Evolutionary conservation across 92 coral and sea anemone genomes (phyloP).

Genomic region (Nematostella vectensis): DNA sequence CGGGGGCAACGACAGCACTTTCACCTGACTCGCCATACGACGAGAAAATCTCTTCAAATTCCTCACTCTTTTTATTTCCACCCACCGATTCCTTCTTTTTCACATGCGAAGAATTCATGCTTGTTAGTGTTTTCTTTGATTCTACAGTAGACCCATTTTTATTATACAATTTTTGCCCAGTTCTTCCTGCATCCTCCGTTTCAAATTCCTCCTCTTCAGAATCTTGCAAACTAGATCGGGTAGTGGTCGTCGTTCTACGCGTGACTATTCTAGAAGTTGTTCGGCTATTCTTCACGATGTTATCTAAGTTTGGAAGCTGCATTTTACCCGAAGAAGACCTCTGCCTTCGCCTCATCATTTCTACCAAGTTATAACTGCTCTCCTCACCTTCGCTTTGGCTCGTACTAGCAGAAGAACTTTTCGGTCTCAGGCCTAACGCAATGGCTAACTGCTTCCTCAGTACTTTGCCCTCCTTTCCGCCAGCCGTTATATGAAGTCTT

Average conservation of each 20-base stretch:
- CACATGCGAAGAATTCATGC: not conserved
- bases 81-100: not conserved
- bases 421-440: constrained; percentile 14
- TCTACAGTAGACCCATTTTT: not conserved
- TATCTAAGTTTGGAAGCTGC: not conserved
- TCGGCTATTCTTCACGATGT: not conserved
- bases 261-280: not conserved
- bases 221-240: not conserved
- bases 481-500: constrained; percentile 18
- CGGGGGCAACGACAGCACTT: not conserved
- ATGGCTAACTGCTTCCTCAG: constrained; percentile 22
- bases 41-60: constrained; percentile 17
- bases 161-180: not conserved
- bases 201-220: not conserved
- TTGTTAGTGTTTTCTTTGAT: not conserved
- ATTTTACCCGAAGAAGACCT: not conserved
- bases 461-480: constrained; percentile 19
- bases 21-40: constrained; percentile 14
- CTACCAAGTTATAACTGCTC: not conserved
- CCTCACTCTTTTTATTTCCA: no score
- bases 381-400: constrained; percentile 21
- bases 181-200: not conserved
- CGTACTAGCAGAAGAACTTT: constrained; percentile 5
- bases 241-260: not conserved
- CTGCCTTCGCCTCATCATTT: not conserved